Evolutionary conservation across 2,797 vertebrate species (phyloP), one percentile per base, ranked within the genome.

Genomic region (Phalloptychus januarius): DNA sequence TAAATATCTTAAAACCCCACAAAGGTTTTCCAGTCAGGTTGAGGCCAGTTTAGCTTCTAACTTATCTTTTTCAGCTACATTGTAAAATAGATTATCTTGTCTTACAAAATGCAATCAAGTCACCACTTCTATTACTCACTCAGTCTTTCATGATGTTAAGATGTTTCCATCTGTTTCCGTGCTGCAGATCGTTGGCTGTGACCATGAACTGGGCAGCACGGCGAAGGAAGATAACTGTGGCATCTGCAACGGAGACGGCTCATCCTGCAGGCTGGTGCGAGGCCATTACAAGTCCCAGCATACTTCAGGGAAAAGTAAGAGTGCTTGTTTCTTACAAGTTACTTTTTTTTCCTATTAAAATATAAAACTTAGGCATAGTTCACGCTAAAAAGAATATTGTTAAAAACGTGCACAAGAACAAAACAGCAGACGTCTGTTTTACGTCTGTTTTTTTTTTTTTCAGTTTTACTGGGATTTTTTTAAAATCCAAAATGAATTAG

Each of bases 181-280:
- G 2, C 75, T 13, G 6, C 65, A 99, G 98, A 97, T 99, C 75
- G 97, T 99, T 87, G 98, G 98, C 88, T 99, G 98, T 72, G 98
- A 99, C 92, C 97, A 94, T 58, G 96, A 99, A 91, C 90, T 99
- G 89, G 97, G 98, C 86, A 99, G 98, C 90, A 85, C 95, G 18
- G 95, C 94, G n/a, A 99, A 98, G 87, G 98, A 99, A 84, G 98
- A 99, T 93, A 99, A 97, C 95, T 99, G 98, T 71, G 98, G 98
- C 15, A 92, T 99, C 84, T 99, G 98, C 95, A 96, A 94, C 8
- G 98, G 98, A 74, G 97, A 99, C 40, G 97, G 98, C 79, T 97
- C 97, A 5, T 97, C 98, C 87, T 99, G 98, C 94, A 95, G 97
- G 71, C 95, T 99, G 84, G 97, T 99, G 87, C 96, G 98, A 87